These are phyloP conservation scores for Cenopis cana DNA, from an alignment of 2,888 invertebrate genomes.

Conservation along the genomic window DNA sequence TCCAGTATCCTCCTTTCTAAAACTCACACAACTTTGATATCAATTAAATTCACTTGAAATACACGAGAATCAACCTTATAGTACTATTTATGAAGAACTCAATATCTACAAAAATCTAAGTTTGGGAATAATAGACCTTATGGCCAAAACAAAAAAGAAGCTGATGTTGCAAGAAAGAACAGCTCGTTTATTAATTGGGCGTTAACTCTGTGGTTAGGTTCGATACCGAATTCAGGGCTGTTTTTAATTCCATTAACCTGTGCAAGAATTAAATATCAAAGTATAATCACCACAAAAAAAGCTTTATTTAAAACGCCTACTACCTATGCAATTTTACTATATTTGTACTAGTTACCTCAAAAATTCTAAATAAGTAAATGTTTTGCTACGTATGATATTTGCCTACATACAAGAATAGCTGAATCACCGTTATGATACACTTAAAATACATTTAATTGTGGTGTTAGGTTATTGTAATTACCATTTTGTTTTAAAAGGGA, in stretches of 20 bases:
- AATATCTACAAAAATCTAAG: constrained; percentile 31
- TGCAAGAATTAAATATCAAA: constrained; percentile 6
- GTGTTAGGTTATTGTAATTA: background rate
- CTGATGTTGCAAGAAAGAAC: background rate
- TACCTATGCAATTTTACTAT: too few relatives aligned
- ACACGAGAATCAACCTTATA: background rate
- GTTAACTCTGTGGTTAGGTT: constrained; percentile 66
- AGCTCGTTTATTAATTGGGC: constrained; percentile 73
- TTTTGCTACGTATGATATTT: background rate
- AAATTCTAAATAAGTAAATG: background rate
- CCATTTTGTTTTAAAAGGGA: constrained; percentile 14
- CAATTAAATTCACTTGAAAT: background rate
- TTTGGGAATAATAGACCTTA: constrained; percentile 3
- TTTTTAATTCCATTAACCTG: constrained; percentile 23
- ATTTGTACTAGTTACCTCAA: background rate
- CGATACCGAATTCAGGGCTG: constrained; percentile 42
- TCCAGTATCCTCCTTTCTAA: constrained; percentile 54
- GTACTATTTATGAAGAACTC: background rate
- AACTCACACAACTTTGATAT: constrained; percentile 42
- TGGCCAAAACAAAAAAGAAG: background rate
- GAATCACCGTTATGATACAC: background rate
- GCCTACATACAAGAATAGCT: background rate
- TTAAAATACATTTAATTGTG: background rate
- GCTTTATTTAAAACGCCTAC: too few relatives aligned
- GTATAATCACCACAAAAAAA: constrained; percentile 7